Evolutionary conservation across 2,888 invertebrate species (phyloP), one percentile per base, ranked within the genome.

Genomic region (Syrista parreyssii): DNA sequence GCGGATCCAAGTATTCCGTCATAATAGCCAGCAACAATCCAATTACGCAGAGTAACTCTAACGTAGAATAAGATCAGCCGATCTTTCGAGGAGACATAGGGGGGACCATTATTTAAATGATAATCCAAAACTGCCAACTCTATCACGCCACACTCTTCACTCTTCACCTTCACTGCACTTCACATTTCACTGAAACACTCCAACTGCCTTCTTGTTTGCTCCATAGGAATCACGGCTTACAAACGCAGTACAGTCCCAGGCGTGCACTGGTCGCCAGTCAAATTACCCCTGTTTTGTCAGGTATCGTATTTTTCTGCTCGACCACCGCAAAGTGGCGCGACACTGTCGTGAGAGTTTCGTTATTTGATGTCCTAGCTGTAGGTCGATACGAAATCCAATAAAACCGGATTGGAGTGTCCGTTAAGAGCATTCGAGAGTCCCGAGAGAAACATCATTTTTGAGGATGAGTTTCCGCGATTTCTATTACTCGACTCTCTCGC

Each of bases 1-100:
- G 92, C 79, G 92, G 92, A 88, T 93, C 93, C 88, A 92, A 91
- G 86, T 92, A 92, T 88, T 92, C 92, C 89, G 92, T 92, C 92
- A 92, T 93, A 89, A 86, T 89, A 84, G 84, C 79, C 82, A 78
- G 9, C 55, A 23, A 23, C 23, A 55, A 55, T 71, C 71, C 33
- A 71, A 71, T 74, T 36, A 74, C 74, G 74, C 36, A 15, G 34
- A 74, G 34, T 9, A 55, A 23, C 55, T 23, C 55, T 55, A 55
- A 55, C 55, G 55, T 9, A 55, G 23, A 23, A 15, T 31, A 3
- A 72, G 23, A 30, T 33, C 30, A 72, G 33, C 33, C 32, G 72
- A 23, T 23, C 23, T 55, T 55, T 9, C 9, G 23, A 23, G 23
- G 15, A 55, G 55, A 55, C 23, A 23, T 55, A 9, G 55, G 9